phyloP scores from a whole-genome alignment of 2,888 invertebrate species.

The Erynnis tages region DNA sequence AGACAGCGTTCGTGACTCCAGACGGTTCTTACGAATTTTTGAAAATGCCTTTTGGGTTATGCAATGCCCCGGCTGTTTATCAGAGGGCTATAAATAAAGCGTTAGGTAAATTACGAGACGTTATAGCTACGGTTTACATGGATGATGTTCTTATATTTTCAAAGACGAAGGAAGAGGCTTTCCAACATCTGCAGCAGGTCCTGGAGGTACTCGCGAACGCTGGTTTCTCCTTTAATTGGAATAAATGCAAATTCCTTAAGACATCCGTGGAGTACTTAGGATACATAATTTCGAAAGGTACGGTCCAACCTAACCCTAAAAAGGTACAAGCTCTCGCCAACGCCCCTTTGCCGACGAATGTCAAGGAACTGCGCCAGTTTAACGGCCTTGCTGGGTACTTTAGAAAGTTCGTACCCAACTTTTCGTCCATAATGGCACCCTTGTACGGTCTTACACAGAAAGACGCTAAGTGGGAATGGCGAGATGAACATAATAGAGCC shows the following conservation, averaged over 20 bases:
- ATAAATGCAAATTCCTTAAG: background rate
- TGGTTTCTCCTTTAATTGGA: background rate
- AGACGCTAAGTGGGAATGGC: background rate
- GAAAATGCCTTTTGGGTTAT: background rate
- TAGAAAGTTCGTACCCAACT: constrained; percentile 19
- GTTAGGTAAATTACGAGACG: background rate
- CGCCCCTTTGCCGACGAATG: background rate
- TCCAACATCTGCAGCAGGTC: background rate
- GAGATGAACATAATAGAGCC: background rate
- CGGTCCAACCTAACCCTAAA: background rate
- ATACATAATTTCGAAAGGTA: background rate
- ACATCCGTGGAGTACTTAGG: background rate
- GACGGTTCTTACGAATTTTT: background rate
- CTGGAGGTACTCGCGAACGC: background rate
- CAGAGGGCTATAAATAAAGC: background rate
- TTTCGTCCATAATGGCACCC: constrained; percentile 13
- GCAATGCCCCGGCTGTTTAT: background rate
- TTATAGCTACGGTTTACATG: background rate
- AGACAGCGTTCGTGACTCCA: background rate
- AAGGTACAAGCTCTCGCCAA: background rate
- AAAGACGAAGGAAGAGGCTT: background rate
- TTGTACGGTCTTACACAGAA: constrained; percentile 2
- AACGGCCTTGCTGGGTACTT: constrained; percentile 14
- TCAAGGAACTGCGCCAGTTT: background rate
- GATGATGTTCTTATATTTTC: background rate